Conservation (phyloP, 92 coral and sea anemone genomes). For the Paragorgia papillata region DNA sequence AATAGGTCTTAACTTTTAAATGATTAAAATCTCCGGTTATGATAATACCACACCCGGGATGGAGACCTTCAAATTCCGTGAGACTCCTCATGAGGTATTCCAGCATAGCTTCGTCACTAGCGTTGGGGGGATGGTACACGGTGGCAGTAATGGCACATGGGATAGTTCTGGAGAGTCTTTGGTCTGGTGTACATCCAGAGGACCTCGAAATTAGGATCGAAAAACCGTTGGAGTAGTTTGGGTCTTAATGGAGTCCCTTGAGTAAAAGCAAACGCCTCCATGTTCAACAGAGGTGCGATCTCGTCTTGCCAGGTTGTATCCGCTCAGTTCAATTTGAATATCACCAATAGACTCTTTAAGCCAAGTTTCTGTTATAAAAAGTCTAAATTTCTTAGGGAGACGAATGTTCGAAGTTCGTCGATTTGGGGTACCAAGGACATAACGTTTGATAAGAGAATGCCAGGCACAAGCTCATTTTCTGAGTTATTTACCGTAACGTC, state of each 20-base stretch:
- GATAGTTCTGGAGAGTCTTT: background rate
- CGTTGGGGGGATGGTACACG: constrained; percentile 19
- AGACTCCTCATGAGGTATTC: constrained; percentile 10
- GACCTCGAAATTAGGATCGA: background rate
- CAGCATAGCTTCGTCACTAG: background rate
- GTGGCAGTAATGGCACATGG: constrained; percentile 3
- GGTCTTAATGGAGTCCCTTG: background rate
- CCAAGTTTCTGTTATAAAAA: constrained; percentile 12
- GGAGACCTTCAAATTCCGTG: constrained; percentile 13
- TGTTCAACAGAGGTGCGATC: constrained; percentile 2
- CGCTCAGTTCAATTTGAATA: background rate
- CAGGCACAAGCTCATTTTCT: constrained; percentile 3
- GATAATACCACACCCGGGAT: constrained; percentile 43
- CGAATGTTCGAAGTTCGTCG: constrained; percentile 9
- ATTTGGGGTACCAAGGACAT: constrained; percentile 9
- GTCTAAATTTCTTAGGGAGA: background rate
- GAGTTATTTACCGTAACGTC: too few species aligned
- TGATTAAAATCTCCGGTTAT: constrained; percentile 39
- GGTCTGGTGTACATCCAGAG: background rate
- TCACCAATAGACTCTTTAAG: constrained; percentile 5
- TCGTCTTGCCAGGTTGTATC: background rate
- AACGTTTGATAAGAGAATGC: constrained; percentile 21
- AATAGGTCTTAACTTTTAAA: background rate
- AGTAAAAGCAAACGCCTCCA: constrained; percentile 18
- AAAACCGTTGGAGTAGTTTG: background rate